Conservation (phyloP, 2,888 invertebrate species). For the Caradrina kadenii region DNA sequence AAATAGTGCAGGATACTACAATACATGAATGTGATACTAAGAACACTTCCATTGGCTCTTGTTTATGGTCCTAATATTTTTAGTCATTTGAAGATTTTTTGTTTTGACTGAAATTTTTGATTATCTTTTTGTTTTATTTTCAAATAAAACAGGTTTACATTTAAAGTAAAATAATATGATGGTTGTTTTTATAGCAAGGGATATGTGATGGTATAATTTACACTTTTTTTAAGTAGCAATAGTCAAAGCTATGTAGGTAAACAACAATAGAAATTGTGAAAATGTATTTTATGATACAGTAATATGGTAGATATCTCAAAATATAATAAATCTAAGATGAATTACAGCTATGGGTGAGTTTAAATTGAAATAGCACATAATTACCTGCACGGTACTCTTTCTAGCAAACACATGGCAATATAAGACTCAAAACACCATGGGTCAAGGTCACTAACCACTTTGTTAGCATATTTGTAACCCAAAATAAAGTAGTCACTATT, state of each 20-base stretch:
- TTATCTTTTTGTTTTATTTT: neutral
- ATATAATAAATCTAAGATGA: neutral
- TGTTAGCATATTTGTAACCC: neutral
- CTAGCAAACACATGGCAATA: conserved; percentile 47
- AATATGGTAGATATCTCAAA: neutral
- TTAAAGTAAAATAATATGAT: neutral
- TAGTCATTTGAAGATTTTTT: neutral
- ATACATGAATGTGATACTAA: too few species aligned
- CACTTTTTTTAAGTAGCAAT: neutral
- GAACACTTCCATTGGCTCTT: too few species aligned
- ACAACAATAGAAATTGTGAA: neutral
- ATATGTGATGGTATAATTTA: neutral
- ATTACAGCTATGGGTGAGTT: neutral
- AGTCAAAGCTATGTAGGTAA: neutral
- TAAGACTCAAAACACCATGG: conserved; percentile 36
- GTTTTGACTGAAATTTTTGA: neutral
- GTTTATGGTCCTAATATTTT: neutral
- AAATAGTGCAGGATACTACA: too few species aligned
- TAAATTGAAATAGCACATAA: neutral
- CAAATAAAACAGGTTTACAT: neutral
- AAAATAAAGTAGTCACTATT: conserved; percentile 5
- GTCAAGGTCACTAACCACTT: conserved; percentile 56
- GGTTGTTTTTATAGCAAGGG: neutral
- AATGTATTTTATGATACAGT: too few species aligned
- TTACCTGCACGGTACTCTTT: conserved; percentile 20